Evolutionary conservation across 2,888 invertebrate genomes (phyloP).

Genomic region (Luperina nickerlii): DNA sequence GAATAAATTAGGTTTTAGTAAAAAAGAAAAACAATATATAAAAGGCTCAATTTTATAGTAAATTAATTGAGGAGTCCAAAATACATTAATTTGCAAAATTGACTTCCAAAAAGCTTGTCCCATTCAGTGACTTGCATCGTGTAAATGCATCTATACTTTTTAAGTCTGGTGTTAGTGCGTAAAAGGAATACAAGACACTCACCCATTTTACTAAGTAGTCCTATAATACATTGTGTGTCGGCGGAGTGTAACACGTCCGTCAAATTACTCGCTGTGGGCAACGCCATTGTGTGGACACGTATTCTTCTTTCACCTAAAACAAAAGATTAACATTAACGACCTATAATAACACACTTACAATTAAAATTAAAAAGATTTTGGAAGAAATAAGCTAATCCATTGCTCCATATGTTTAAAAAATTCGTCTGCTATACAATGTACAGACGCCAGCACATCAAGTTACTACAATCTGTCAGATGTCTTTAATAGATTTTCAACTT

Average conservation of each 20-base stretch:
- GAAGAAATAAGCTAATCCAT: too few relatives aligned
- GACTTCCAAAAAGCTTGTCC: neutral
- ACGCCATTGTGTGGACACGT: constrained; percentile 98
- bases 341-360: too few relatives aligned
- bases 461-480: too few relatives aligned
- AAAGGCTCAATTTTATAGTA: neutral
- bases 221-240: constrained; percentile 98
- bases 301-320: constrained; percentile 97
- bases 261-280: constrained; percentile 96
- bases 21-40: too few relatives aligned
- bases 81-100: neutral
- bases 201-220: constrained; percentile 99
- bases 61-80: neutral
- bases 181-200: neutral
- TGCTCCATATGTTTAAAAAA: too few relatives aligned
- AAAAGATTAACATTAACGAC: neutral
- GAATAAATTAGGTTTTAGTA: neutral
- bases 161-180: neutral
- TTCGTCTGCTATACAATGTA: too few relatives aligned
- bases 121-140: too few relatives aligned
- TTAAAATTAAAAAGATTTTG: too few relatives aligned
- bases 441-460: too few relatives aligned
- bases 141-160: too few relatives aligned
- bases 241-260: constrained; percentile 96
- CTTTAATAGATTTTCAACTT: too few relatives aligned